Conservation (phyloP, 2,888 invertebrate genomes). For the Linnaemya tessellans region DNA sequence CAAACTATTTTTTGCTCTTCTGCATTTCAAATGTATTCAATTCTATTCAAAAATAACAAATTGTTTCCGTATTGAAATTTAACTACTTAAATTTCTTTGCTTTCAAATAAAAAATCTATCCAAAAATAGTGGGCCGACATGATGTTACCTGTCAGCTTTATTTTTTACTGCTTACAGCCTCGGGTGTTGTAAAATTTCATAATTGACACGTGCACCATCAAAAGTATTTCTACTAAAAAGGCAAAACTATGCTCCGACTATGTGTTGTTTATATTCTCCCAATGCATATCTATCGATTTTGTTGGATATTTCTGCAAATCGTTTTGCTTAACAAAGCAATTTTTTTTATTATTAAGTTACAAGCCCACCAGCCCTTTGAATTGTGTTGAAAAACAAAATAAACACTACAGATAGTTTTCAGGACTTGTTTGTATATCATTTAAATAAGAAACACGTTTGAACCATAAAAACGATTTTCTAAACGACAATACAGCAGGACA, state of each 20-base stretch:
- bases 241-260: not conserved
- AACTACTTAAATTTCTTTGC: too few species aligned
- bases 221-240: not conserved
- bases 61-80: too few species aligned
- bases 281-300: not conserved
- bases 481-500: constrained; percentile 52
- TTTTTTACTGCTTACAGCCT: not conserved
- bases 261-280: not conserved
- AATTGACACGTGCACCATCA: not conserved
- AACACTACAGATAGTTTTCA: not conserved
- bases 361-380: not conserved
- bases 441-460: constrained; percentile 43
- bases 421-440: not conserved
- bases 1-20: too few species aligned
- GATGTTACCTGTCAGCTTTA: too few species aligned
- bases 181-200: not conserved
- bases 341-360: not conserved
- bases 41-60: too few species aligned
- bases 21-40: too few species aligned
- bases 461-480: constrained; percentile 56
- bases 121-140: too few species aligned
- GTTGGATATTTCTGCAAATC: not conserved
- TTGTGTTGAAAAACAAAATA: not conserved
- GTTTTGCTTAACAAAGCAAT: not conserved
- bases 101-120: too few species aligned